phyloP scores from a whole-genome alignment of 1,140 invertebrate genomes.

The Linepithema humile region DNA sequence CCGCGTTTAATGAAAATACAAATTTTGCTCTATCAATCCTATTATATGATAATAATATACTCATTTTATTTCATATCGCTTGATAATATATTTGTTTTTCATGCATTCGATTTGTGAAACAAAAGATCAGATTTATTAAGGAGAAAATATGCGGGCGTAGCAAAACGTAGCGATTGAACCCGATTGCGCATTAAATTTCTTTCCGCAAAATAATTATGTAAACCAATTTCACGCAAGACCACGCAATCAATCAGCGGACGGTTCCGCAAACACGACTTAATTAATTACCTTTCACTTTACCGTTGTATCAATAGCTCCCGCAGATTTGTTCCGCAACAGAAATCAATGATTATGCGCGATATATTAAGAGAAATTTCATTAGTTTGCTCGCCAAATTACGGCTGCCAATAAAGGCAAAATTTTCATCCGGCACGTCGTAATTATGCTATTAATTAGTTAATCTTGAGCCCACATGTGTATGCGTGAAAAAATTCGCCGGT shows the following conservation, averaged over 20 bases:
- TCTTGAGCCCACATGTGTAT: neutral
- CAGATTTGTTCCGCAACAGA: constrained; percentile 51
- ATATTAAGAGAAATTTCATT: constrained; percentile 60
- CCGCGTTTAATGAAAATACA: neutral
- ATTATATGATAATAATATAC: neutral
- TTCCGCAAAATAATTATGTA: constrained; percentile 46
- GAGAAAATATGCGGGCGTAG: neutral
- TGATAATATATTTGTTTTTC: too few relatives aligned
- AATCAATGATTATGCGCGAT: constrained; percentile 56
- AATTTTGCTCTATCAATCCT: neutral
- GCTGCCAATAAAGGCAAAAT: constrained; percentile 47
- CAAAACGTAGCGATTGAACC: neutral
- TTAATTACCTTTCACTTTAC: constrained; percentile 57
- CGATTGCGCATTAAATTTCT: constrained; percentile 49
- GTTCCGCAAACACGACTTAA: constrained; percentile 52
- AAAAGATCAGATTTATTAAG: constrained; percentile 10
- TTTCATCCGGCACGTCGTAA: constrained; percentile 28
- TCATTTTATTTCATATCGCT: neutral
- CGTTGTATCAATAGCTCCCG: constrained; percentile 48
- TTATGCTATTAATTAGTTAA: constrained; percentile 56
- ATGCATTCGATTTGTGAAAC: neutral
- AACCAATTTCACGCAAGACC: constrained; percentile 51
- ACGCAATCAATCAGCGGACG: constrained; percentile 52
- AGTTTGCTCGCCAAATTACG: constrained; percentile 42
- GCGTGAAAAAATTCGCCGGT: constrained; percentile 6